Evolutionary conservation across 2,113 vertebrate species (phyloP).

Genomic region (zebrafish (Danio rerio)): DNA sequence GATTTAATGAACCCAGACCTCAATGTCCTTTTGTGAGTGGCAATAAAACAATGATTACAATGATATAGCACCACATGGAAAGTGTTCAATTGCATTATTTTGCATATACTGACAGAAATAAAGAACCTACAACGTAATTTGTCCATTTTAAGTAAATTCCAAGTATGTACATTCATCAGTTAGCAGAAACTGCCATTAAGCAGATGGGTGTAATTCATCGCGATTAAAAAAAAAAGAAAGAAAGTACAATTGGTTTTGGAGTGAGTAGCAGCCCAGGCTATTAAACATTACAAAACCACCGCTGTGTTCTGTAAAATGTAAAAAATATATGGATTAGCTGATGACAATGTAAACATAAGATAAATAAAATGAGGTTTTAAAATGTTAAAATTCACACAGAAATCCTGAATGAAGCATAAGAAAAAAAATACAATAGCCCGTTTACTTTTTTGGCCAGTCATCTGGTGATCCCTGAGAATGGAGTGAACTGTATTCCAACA

Average conservation of each 20-base stretch:
- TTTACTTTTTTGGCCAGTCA: background rate
- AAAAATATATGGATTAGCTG: background rate
- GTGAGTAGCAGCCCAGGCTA: background rate
- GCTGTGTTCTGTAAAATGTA: background rate
- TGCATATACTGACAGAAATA: background rate
- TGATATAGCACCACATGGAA: conserved; percentile 9
- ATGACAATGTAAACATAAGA: conserved; percentile 1
- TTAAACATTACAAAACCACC: background rate
- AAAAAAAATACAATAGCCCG: background rate
- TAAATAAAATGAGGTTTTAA: conserved; percentile 29
- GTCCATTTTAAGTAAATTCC: background rate
- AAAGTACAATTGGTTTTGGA: background rate
- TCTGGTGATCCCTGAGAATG: conserved; percentile 32
- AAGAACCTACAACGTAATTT: background rate
- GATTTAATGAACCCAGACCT: background rate
- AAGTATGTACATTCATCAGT: background rate
- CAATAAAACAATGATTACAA: conserved; percentile 19
- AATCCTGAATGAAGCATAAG: conserved; percentile 4
- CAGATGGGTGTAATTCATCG: background rate
- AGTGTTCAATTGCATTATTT: conserved; percentile 2
- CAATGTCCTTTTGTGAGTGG: background rate
- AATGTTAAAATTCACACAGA: background rate
- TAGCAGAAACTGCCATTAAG: background rate
- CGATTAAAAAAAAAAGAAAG: too few species aligned
- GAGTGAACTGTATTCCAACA: conserved; percentile 13